Conservation (phyloP, 1,140 invertebrate genomes). For the Dolichoris vasculosae region DNA sequence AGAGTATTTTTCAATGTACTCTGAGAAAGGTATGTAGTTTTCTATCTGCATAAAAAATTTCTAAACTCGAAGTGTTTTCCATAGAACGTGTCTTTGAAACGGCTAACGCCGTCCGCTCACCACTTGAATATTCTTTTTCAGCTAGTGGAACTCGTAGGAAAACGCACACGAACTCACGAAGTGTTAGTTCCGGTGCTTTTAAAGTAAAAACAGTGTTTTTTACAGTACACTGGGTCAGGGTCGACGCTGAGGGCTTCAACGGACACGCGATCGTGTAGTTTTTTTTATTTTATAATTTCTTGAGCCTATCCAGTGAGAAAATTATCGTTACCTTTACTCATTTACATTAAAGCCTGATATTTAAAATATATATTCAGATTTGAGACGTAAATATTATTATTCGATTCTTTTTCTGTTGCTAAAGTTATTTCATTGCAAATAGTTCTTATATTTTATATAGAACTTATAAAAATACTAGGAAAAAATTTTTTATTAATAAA, state of each 20-base stretch:
- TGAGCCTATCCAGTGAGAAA: neutral
- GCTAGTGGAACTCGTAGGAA: neutral
- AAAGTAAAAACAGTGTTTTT: neutral
- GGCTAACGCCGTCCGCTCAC: neutral
- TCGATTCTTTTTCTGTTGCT: too few species aligned
- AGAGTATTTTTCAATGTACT: slow-evolving; percentile 12
- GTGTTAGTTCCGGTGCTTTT: neutral
- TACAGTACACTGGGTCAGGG: slow-evolving; percentile 31
- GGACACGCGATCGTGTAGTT: neutral
- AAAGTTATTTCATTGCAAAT: too few species aligned
- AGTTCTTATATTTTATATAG: too few species aligned
- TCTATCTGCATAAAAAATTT: slow-evolving; percentile 33
- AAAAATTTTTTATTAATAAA: too few species aligned
- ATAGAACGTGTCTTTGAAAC: slow-evolving; percentile 27
- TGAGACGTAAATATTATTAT: too few species aligned
- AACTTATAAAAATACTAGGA: too few species aligned
- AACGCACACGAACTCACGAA: neutral
- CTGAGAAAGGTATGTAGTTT: neutral
- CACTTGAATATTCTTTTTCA: slow-evolving; percentile 37
- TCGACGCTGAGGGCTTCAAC: neutral
- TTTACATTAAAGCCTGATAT: neutral
- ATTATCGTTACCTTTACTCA: neutral
- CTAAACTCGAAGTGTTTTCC: slow-evolving; percentile 26
- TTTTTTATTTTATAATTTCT: neutral
- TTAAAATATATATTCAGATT: neutral